A percentile compares a stretch with the other conserved stretches of the same genome.
These are phyloP conservation scores for Caenorhabditis parvicauda DNA, from an alignment of 2,888 invertebrate genomes.

Conservation along the genomic window DNA sequence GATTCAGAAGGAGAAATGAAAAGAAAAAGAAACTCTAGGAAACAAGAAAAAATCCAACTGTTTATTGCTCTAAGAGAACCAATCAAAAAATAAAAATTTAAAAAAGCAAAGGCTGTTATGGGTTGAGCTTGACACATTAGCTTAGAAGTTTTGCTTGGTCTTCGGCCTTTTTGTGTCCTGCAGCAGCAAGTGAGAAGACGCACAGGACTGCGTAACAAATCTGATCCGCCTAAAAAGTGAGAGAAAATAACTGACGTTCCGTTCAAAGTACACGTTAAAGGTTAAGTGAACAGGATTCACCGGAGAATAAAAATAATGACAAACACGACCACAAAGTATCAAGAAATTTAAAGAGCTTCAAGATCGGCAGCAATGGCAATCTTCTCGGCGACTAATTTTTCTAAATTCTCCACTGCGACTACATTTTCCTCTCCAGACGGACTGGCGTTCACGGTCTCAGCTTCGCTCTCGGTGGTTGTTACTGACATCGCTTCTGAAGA, in stretches of 20 bases:
- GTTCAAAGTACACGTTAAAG: constrained; percentile 3
- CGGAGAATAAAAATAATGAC: background rate
- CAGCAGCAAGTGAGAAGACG: constrained; percentile 97
- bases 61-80: background rate
- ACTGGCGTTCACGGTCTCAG: too few relatives aligned
- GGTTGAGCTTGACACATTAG: background rate
- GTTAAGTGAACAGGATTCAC: background rate
- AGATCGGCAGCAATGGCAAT: too few relatives aligned
- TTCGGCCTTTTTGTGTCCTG: constrained; percentile 63
- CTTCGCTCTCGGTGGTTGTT: too few relatives aligned
- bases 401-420: too few relatives aligned
- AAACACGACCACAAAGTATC: constrained; percentile 1
- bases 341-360: constrained; percentile 1
- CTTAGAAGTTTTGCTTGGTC: constrained; percentile 17
- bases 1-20: background rate
- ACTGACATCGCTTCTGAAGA: too few relatives aligned
- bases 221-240: constrained; percentile 83
- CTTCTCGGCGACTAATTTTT: too few relatives aligned
- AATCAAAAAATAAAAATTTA: background rate
- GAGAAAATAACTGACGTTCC: background rate
- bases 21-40: background rate
- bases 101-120: background rate
- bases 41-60: background rate
- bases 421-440: too few relatives aligned
- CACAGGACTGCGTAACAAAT: constrained; percentile 98